Evolutionary conservation across 2,888 invertebrate species (phyloP), one percentile per base, ranked within the genome.

Genomic region (Spatulosminthurus flaviceps): DNA sequence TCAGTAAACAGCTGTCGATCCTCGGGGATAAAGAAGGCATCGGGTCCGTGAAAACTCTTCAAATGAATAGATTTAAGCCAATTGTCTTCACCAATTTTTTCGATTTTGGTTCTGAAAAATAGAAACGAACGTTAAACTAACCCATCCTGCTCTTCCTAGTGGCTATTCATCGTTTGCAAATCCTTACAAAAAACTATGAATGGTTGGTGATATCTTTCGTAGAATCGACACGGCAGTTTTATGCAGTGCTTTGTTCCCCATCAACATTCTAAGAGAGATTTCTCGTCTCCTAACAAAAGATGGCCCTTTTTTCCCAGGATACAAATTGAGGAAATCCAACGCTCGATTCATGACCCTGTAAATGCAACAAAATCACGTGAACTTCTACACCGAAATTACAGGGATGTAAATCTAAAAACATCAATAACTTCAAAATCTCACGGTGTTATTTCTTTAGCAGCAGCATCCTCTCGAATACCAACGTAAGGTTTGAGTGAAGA

Each of bases 1-100:
- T 78, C 64, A n/a, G 72, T 64, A 28, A 78, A 72, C 13, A 78
- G 26, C 22, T n/a, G n/a, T 16, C 61, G 60, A 64, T 78, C 78
- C 13, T 72, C 28, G 34, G 78, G 78, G 19, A 26, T 24, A 78
- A 72, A 78, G 29, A 72, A 72, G 1, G 78, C 72, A 72, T 72
- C 64, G 22, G 71, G 29, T 0, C 72, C 78, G 7, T 41, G 34
- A 60, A 71, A 78, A n/a, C 41, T 22, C 72, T 72, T 78, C 61
- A 78, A 42, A 72, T 78, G 72, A 41, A 71, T 64, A 22, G 72
- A 41, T 24, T 64, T 71, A 11, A 72, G 34, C 72, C 72, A 72
- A 0, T 61, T 29, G 5, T 64, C 64, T 11, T 78, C 78, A 0
- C 78, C 78, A 1, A 78, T 42, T 34, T 78, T 71, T 64, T 78